Conservation (phyloP, 2,888 invertebrate species). For the Nycteola revayana region DNA sequence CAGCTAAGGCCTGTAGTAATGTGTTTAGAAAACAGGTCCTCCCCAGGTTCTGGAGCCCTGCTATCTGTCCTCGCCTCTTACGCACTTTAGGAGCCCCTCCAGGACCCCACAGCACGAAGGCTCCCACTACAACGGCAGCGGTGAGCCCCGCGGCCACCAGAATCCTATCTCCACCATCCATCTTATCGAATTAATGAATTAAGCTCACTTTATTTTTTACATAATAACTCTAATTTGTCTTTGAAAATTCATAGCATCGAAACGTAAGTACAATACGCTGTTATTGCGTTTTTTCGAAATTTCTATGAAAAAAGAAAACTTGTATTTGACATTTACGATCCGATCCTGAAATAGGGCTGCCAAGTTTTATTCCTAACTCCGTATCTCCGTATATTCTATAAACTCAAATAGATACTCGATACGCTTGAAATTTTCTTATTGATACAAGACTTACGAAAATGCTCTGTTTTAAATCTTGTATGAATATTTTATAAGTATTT, state of each 20-base stretch:
- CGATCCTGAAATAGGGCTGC: constrained; percentile 19
- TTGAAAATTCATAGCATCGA: constrained; percentile 11
- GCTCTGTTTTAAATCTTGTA: too few relatives aligned
- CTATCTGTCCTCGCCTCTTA: constrained; percentile 87
- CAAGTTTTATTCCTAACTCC: too few relatives aligned
- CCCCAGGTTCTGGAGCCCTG: constrained; percentile 94
- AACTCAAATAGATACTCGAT: too few relatives aligned
- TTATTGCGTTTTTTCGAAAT: constrained; percentile 25
- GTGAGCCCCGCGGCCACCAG: constrained; percentile 90
- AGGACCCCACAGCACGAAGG: constrained; percentile 92
- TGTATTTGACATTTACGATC: constrained; percentile 20
- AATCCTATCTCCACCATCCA: constrained; percentile 89
- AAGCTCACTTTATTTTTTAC: constrained; percentile 25
- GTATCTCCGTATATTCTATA: too few relatives aligned
- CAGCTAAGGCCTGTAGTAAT: constrained; percentile 93
- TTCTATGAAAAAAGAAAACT: constrained; percentile 22
- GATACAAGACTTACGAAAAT: too few relatives aligned
- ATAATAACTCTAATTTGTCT: constrained; percentile 28
- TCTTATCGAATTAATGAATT: constrained; percentile 44
- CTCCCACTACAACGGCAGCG: constrained; percentile 90
- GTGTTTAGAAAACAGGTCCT: constrained; percentile 97
- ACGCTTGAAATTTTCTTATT: too few relatives aligned
- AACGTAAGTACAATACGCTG: constrained; percentile 17
- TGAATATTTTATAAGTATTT: too few relatives aligned
- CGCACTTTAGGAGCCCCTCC: constrained; percentile 83